Conservation (phyloP, 2,113 vertebrate species). For the Porphyrio hochstetteri region DNA sequence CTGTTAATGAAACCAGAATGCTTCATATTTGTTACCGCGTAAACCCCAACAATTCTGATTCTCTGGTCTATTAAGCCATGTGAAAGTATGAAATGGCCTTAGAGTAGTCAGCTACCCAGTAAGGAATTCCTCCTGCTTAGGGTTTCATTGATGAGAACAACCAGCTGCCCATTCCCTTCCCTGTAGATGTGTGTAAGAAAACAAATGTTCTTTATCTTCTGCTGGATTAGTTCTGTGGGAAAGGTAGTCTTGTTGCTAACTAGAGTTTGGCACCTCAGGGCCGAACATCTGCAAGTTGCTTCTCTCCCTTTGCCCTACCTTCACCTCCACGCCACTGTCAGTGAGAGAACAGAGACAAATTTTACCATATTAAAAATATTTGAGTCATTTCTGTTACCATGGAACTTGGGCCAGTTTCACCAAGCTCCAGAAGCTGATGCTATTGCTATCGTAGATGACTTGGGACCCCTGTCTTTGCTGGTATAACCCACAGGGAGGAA, state of each 20-base stretch:
- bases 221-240: neutral
- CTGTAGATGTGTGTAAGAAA: neutral
- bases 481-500: neutral
- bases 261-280: neutral
- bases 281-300: neutral
- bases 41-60: neutral
- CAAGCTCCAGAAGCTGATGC: neutral
- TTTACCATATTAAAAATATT: neutral
- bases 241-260: neutral
- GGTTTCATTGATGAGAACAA: neutral
- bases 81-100: neutral
- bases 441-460: neutral
- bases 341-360: neutral
- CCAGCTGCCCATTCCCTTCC: neutral
- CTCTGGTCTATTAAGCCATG: neutral
- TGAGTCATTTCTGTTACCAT: neutral
- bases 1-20: conserved; percentile 2
- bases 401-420: neutral
- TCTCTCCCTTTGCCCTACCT: neutral
- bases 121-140: neutral
- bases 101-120: neutral
- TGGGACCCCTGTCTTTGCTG: neutral
- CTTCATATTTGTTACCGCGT: neutral
- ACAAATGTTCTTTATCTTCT: neutral
- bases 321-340: neutral